Base-by-base conservation (phyloP, 2,888 invertebrate genomes). In the Lissonota sp. region DNA sequence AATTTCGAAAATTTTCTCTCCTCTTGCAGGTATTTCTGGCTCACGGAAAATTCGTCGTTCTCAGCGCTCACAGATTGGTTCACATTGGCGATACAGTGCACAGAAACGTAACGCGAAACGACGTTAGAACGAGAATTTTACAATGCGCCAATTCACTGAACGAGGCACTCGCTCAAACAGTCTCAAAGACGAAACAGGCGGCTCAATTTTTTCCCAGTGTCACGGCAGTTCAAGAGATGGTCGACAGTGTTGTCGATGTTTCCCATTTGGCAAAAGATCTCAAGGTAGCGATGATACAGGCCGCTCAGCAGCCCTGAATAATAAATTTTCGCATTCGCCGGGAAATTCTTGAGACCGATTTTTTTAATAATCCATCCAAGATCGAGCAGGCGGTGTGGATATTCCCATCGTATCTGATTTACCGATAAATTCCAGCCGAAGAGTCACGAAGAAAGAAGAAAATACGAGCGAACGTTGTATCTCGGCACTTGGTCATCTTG, bases 81-180 rank as follows among this genome's bases (percentile, higher is more conserved):
- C 97, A 97, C 91, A 98, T 98, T 81, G 98, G 98, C 67, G 99
- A 99, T 93, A 98, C 97, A 64, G 97, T 99, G 40, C 96, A 98
- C 91, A 95, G 97, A 87, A 98, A 98, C 92, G 95, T 98, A 57
- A 94, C 95, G 40, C 95, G 96, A 88, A 94, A 95, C 73, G 96
- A 96, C 83, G 93, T 97, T 62, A 95, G 96, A 88, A 95, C 95
- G 63, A 94, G 96, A 89, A 95, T 97, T 51, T 92, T 96, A 63
- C 95, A 95, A 83, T 96, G 96, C 90, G 96, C 97, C 10, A 97
- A 98, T 90, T 95, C 96, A 0, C 92, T 98, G 51, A 97, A 96
- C 40, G 97, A 97, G 88, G 96, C 96, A 1, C 92, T 98, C 5
- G 97, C 97, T 51, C 94, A 95, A 12, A 97, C 97, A 44, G 98